Evolutionary conservation across 2,113 vertebrate species (phyloP).

Genomic region (Neotoma lepida): DNA sequence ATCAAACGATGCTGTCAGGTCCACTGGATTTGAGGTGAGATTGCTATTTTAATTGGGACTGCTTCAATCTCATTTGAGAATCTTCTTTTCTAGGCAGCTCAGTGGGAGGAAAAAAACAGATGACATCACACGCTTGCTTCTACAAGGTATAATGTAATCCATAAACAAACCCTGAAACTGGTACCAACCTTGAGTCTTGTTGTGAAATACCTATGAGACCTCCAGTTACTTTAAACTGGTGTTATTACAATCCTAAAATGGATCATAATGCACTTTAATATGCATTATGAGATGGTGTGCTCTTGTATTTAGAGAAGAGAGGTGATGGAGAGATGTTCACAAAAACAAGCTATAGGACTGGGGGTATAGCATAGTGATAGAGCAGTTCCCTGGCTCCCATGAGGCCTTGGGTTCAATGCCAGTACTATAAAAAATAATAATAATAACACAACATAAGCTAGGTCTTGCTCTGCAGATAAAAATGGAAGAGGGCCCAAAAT

Average conservation of each 20-base stretch:
- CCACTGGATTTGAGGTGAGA: slow-evolving; percentile 7
- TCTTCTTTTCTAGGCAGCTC: not conserved
- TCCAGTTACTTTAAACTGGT: not conserved
- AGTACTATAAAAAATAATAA: not conserved
- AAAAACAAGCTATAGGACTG: not conserved
- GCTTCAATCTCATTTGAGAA: not conserved
- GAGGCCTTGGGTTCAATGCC: not conserved
- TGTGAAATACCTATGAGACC: not conserved
- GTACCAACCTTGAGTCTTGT: not conserved
- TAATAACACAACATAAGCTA: not conserved
- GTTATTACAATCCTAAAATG: not conserved
- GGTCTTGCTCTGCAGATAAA: not conserved
- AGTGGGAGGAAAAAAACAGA: not conserved
- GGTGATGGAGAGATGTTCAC: not conserved
- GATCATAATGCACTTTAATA: not conserved
- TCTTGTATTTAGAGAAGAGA: not conserved
- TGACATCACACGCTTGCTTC: not conserved
- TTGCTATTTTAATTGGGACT: slow-evolving; percentile 50
- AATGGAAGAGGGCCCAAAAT: not conserved
- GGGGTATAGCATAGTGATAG: too few species aligned
- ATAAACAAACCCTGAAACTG: not conserved
- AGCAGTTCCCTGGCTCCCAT: not conserved
- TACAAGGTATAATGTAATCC: not conserved
- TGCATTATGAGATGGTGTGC: not conserved
- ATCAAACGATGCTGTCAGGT: slow-evolving; percentile 4